These are phyloP conservation scores for Cariama cristata DNA, from an alignment of 2,113 vertebrate species.

Conservation along the genomic window DNA sequence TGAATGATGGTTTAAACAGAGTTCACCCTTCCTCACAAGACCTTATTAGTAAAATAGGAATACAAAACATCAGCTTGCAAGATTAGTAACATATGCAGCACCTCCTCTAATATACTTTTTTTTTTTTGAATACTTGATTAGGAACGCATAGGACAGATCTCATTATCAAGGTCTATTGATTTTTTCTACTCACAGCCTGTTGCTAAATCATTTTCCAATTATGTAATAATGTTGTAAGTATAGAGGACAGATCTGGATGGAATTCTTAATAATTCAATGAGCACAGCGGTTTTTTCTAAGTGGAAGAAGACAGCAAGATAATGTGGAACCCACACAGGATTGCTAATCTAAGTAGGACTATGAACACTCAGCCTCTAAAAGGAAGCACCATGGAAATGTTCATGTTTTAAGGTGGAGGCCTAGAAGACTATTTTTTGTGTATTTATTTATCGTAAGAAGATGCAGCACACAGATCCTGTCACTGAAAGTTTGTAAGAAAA, in stretches of 20 bases:
- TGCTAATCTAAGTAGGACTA: not conserved
- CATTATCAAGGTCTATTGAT: conserved; percentile 53
- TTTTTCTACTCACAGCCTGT: conserved; percentile 22
- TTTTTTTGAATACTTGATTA: conserved; percentile 39
- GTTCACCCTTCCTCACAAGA: conserved; percentile 31
- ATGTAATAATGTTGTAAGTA: conserved; percentile 1
- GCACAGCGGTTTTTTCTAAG: not conserved
- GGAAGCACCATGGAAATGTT: not conserved
- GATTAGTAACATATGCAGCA: not conserved
- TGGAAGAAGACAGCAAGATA: not conserved
- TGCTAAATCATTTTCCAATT: conserved; percentile 46
- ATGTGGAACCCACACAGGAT: not conserved
- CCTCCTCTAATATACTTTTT: not conserved
- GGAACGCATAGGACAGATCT: conserved; percentile 1
- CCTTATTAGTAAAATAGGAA: conserved; percentile 34
- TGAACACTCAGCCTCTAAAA: not conserved
- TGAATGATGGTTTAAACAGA: conserved; percentile 52
- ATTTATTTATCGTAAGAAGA: not conserved
- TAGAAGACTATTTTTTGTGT: not conserved
- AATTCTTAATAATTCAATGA: conserved; percentile 23
- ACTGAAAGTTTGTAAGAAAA: not conserved
- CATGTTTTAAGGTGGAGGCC: not conserved
- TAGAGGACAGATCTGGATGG: not conserved
- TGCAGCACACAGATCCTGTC: not conserved
- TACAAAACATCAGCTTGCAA: not conserved